Conservation (phyloP, 2,888 invertebrate genomes). For the Tanytarsus gracilentus region DNA sequence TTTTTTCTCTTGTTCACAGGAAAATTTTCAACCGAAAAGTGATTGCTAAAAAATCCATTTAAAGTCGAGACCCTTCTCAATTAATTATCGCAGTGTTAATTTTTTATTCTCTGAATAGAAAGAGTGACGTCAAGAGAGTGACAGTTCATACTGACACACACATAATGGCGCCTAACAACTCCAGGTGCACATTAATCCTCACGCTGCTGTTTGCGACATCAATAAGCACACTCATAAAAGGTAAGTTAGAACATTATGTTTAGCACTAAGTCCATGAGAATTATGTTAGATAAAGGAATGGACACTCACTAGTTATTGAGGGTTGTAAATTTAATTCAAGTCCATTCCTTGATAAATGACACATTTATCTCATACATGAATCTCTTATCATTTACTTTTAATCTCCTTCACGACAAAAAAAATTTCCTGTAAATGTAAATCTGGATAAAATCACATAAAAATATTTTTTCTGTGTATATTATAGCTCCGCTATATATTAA, state of each 20-base stretch:
- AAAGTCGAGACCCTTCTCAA: slow-evolving; percentile 20
- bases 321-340: no score
- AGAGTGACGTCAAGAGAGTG: no score
- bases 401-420: no score
- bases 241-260: slow-evolving; percentile 4
- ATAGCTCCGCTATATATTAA: no score
- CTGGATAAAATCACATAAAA: no score
- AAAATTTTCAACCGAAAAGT: no score
- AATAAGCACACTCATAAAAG: slow-evolving; percentile 2
- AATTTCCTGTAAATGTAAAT: no score
- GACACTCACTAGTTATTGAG: no score
- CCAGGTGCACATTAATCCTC: slow-evolving; percentile 15
- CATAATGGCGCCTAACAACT: slow-evolving; percentile 8
- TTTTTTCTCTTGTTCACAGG: not conserved
- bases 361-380: no score
- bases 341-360: no score
- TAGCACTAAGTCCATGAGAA: not conserved
- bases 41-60: slow-evolving; percentile 15
- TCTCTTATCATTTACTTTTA: no score
- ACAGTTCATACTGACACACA: not conserved
- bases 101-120: not conserved
- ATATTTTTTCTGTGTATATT: not conserved
- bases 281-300: slow-evolving; percentile 1
- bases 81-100: slow-evolving; percentile 9
- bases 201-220: not conserved